These are phyloP conservation scores for Eupithecia tripunctaria DNA, from an alignment of 2,888 invertebrate genomes.

Conservation along the genomic window DNA sequence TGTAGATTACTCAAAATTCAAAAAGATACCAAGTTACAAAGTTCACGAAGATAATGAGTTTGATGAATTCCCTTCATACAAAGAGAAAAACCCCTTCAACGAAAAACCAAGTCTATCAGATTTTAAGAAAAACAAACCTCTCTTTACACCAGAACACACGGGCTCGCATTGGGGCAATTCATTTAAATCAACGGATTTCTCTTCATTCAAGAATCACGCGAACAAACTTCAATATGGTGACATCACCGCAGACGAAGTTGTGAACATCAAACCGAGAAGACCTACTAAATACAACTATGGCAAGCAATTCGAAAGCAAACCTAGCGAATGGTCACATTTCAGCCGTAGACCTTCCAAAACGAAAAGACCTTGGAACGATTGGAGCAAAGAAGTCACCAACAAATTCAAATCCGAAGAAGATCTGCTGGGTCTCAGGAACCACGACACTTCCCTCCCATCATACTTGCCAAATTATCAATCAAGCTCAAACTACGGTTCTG, in stretches of 20 bases:
- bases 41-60: constrained; percentile 60
- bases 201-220: constrained; percentile 59
- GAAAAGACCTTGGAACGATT: constrained; percentile 59
- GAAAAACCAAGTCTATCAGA: constrained; percentile 60
- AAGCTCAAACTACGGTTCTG: constrained; percentile 52
- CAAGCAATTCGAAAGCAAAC: constrained; percentile 60
- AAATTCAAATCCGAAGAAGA: constrained; percentile 77
- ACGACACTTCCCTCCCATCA: constrained; percentile 71
- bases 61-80: constrained; percentile 52
- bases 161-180: constrained; percentile 70
- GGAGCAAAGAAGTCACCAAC: constrained; percentile 61
- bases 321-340: constrained; percentile 59
- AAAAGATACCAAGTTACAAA: constrained; percentile 62
- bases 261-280: constrained; percentile 70
- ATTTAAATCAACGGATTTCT: constrained; percentile 64
- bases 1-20: constrained; percentile 61
- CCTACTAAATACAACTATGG: constrained; percentile 57
- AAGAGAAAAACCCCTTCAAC: constrained; percentile 53
- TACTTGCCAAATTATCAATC: constrained; percentile 68
- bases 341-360: constrained; percentile 62
- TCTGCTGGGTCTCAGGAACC: constrained; percentile 73
- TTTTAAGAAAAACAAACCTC: constrained; percentile 63
- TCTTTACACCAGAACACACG: constrained; percentile 60
- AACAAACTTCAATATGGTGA: constrained; percentile 60
- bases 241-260: constrained; percentile 62